Conservation (phyloP, 2,888 invertebrate genomes). For the Heliconius ismenius region DNA sequence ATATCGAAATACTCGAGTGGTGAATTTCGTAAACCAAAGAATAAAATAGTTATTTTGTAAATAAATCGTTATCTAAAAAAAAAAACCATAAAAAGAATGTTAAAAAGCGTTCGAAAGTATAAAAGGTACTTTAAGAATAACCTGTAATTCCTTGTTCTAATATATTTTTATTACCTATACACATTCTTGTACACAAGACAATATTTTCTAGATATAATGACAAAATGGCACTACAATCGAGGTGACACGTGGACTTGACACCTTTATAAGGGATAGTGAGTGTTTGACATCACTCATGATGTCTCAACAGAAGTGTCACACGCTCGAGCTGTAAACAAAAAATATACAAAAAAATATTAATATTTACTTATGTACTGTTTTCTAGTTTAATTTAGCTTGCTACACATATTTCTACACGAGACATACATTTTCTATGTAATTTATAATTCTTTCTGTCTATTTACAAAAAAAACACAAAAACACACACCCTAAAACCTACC, state of each 20-base stretch:
- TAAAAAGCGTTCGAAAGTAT: neutral
- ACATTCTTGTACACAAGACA: neutral
- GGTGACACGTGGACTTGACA: neutral
- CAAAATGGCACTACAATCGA: neutral
- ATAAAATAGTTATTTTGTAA: neutral
- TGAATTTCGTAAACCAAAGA: neutral
- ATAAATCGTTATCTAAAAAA: neutral
- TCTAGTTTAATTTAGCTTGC: no score
- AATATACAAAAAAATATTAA: neutral
- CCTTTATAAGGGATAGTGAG: neutral
- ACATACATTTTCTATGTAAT: neutral
- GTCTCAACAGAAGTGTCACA: neutral
- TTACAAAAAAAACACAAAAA: constrained; percentile 33
- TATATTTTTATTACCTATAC: constrained; percentile 7
- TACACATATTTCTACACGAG: neutral
- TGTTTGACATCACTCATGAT: neutral
- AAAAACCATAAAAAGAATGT: neutral
- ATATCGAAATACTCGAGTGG: neutral
- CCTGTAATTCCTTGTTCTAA: neutral
- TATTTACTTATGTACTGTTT: no score
- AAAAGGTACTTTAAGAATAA: no score
- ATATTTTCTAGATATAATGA: neutral
- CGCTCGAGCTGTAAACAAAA: neutral
- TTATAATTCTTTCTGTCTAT: neutral
- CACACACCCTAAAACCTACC: constrained; percentile 56